These are phyloP conservation scores for Xestia xanthographa DNA, from an alignment of 2,888 invertebrate species.

Conservation along the genomic window DNA sequence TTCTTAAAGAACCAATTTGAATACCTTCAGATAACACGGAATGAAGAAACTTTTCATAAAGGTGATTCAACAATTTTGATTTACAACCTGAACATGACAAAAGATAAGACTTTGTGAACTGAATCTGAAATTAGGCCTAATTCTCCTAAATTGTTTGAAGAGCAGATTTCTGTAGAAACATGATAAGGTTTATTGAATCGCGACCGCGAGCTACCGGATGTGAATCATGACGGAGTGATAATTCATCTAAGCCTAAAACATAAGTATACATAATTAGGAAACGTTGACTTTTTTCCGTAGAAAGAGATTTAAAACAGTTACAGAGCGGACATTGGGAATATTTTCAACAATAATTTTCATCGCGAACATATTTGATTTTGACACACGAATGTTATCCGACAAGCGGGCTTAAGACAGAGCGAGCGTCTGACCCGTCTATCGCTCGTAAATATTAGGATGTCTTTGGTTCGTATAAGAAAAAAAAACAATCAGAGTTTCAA, in stretches of 20 bases:
- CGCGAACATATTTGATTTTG: too few species aligned
- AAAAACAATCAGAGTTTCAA: background rate
- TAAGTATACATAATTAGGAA: background rate
- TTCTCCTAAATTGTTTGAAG: conserved; percentile 11
- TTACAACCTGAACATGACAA: conserved; percentile 18
- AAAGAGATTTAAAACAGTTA: background rate
- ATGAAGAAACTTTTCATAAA: conserved; percentile 23
- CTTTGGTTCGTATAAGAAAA: background rate
- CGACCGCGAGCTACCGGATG: background rate
- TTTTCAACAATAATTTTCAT: background rate
- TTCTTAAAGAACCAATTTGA: background rate
- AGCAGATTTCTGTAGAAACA: conserved; percentile 22
- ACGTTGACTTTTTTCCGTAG: background rate
- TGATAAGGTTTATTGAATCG: conserved; percentile 18
- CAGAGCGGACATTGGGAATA: background rate
- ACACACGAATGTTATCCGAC: too few species aligned
- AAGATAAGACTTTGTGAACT: conserved; percentile 7
- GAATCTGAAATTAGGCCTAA: background rate
- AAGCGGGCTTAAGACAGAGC: too few species aligned
- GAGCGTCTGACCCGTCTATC: too few species aligned
- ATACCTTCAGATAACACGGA: conserved; percentile 11
- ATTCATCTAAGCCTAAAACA: conserved; percentile 14
- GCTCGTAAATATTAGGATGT: too few species aligned
- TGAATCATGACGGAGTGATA: conserved; percentile 31
- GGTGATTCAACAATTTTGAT: conserved; percentile 19